Evolutionary conservation across 2,888 invertebrate species (phyloP).

Genomic region (Cheiracanthium punctorium): DNA sequence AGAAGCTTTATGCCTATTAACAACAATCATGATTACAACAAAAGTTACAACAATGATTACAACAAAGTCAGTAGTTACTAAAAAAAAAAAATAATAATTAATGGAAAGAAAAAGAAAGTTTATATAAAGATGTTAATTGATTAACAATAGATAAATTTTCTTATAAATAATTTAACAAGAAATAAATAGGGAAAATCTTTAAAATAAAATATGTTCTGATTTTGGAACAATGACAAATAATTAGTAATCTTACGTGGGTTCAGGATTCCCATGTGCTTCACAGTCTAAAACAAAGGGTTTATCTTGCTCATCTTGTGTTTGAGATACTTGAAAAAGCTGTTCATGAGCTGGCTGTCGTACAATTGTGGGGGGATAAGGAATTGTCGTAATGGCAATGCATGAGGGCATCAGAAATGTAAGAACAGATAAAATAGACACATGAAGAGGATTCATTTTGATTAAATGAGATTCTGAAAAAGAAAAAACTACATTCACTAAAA

Average conservation of each 20-base stretch:
- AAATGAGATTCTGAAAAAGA: background rate
- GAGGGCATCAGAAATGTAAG: background rate
- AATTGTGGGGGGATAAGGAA: slow-evolving; percentile 88
- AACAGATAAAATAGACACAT: background rate
- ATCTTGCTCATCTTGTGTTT: slow-evolving; percentile 86
- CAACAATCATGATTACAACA: too few relatives aligned
- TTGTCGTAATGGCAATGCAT: slow-evolving; percentile 66
- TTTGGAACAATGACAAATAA: background rate
- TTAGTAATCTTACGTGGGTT: slow-evolving; percentile 86
- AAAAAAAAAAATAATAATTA: too few relatives aligned
- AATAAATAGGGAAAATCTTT: too few relatives aligned
- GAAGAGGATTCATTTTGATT: background rate
- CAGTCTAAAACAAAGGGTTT: slow-evolving; percentile 97
- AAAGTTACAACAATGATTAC: too few relatives aligned
- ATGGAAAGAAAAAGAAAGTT: too few relatives aligned
- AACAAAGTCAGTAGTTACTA: too few relatives aligned
- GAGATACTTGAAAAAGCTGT: slow-evolving; percentile 91
- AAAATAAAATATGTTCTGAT: background rate
- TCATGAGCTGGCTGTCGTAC: slow-evolving; percentile 94
- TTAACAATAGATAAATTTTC: too few relatives aligned
- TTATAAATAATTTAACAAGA: background rate
- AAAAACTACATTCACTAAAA: background rate
- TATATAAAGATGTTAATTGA: too few relatives aligned
- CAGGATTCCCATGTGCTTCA: slow-evolving; percentile 96
- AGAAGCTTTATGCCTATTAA: too few relatives aligned